Conservation (phyloP, 2,888 invertebrate species). For the Sepioteuthis lessoniana region DNA sequence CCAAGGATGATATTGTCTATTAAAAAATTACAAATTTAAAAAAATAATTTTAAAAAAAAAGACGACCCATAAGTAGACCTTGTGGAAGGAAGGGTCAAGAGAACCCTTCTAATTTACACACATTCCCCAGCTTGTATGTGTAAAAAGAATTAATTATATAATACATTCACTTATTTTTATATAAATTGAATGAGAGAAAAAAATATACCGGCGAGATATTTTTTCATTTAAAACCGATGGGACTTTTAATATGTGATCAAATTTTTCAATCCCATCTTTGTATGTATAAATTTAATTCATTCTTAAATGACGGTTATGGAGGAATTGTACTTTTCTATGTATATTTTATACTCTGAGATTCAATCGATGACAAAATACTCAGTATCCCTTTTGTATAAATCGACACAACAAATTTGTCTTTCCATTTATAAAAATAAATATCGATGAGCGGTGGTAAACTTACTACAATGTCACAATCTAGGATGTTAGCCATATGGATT, state of each 20-base stretch:
- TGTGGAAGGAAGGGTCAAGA: neutral
- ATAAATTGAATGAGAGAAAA: neutral
- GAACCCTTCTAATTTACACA: too few species aligned
- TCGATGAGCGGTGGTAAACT: too few species aligned
- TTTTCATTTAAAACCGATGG: neutral
- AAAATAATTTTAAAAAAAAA: neutral
- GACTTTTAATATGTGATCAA: neutral
- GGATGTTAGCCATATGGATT: too few species aligned
- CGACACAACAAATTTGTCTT: too few species aligned
- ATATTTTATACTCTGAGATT: neutral
- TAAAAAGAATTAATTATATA: neutral
- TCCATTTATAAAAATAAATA: too few species aligned
- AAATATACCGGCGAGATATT: neutral
- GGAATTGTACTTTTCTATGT: neutral
- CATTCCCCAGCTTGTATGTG: too few species aligned
- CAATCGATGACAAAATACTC: neutral
- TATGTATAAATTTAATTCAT: neutral
- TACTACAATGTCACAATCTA: too few species aligned
- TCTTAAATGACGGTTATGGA: neutral
- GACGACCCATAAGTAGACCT: neutral
- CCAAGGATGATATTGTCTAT: neutral
- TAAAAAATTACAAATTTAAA: neutral
- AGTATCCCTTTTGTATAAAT: neutral
- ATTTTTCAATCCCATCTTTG: neutral
- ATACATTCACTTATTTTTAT: slow-evolving; percentile 17